Evolutionary conservation across 2,888 invertebrate species (phyloP).

Genomic region (Polydrusus cervinus): DNA sequence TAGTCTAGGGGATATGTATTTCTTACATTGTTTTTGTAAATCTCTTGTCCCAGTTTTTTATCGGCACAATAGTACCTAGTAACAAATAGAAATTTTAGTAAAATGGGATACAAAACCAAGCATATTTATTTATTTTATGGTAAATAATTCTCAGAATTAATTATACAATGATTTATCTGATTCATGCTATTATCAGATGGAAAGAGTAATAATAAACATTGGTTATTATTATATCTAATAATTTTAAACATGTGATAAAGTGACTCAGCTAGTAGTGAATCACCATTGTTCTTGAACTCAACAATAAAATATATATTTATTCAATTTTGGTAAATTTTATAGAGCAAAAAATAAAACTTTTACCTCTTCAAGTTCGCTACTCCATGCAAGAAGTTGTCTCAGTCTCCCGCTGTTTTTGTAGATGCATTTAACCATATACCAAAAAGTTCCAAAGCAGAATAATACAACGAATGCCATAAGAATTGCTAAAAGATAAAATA

Average conservation of each 20-base stretch:
- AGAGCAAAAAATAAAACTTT: conserved; percentile 21
- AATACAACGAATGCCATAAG: conserved; percentile 70
- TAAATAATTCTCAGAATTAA: too few relatives aligned
- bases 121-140: too few relatives aligned
- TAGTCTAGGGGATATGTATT: too few relatives aligned
- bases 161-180: neutral
- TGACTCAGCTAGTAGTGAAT: conserved; percentile 3
- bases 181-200: conserved; percentile 6
- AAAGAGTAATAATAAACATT: too few relatives aligned
- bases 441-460: conserved; percentile 70
- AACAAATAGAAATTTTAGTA: too few relatives aligned
- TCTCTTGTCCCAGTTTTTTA: too few relatives aligned
- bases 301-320: neutral
- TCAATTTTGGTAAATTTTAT: too few relatives aligned
- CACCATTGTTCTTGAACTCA: neutral
- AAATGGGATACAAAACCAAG: too few relatives aligned
- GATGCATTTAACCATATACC: conserved; percentile 71
- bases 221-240: neutral
- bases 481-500: conserved; percentile 66
- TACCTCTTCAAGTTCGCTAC: conserved; percentile 67
- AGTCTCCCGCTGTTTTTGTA: conserved; percentile 67
- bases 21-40: too few relatives aligned
- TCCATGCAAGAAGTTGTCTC: conserved; percentile 60
- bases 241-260: conserved; percentile 8
- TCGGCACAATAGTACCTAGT: too few relatives aligned